Conservation (phyloP, 2,888 invertebrate species). For the Neoaliturus tenellus region DNA sequence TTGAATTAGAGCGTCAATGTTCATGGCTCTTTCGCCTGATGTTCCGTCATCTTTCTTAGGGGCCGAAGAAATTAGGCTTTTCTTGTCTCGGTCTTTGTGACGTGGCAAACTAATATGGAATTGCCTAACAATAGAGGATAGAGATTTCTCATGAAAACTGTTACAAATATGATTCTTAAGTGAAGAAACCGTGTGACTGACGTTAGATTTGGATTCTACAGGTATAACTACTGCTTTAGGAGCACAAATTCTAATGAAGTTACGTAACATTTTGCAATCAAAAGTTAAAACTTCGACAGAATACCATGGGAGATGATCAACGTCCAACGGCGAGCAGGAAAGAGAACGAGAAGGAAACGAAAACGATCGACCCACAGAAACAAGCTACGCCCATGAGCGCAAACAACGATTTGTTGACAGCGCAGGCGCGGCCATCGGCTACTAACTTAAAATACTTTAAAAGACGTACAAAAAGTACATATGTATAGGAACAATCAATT, state of each 20-base stretch:
- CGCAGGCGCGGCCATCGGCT: neutral
- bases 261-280: conserved; percentile 28
- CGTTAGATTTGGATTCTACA: neutral
- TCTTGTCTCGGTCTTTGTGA: conserved; percentile 69
- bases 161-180: neutral
- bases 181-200: neutral
- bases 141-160: neutral
- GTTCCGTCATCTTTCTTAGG: conserved; percentile 83
- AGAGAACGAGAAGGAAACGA: neutral
- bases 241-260: neutral
- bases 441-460: neutral
- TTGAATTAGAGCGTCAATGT: conserved; percentile 80
- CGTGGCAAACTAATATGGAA: conserved; percentile 62
- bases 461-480: too few relatives aligned
- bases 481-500: too few relatives aligned
- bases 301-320: neutral
- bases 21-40: conserved; percentile 82
- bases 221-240: neutral
- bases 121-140: conserved; percentile 47
- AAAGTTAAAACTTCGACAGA: neutral
- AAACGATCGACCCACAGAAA: conserved; percentile 19
- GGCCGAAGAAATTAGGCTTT: conserved; percentile 69
- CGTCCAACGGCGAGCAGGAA: conserved; percentile 33
- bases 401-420: neutral
- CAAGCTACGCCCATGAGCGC: neutral